Conservation (phyloP, 2,797 vertebrate species). For the Dryobates pubescens region DNA sequence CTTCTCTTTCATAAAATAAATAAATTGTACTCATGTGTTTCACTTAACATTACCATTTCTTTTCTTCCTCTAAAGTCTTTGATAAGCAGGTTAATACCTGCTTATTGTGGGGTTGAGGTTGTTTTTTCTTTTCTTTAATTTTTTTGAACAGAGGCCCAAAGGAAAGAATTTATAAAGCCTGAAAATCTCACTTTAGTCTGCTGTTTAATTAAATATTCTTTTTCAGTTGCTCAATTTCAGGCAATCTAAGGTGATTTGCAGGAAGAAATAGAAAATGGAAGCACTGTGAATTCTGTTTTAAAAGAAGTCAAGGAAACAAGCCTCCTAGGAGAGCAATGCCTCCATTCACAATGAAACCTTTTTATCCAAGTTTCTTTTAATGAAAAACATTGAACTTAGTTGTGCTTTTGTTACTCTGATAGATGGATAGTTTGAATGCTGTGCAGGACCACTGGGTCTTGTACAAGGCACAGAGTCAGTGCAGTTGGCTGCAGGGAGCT, state of each 20-base stretch:
- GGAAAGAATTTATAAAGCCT: not conserved
- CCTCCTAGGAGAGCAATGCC: not conserved
- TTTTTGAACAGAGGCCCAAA: not conserved
- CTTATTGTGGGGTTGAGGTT: not conserved
- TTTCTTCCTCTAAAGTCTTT: not conserved
- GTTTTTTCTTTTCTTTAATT: not conserved
- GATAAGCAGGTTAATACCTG: constrained; percentile 23
- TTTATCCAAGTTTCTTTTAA: constrained; percentile 7
- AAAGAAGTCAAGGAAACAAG: not conserved
- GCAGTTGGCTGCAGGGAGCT: not conserved
- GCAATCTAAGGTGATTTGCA: not conserved
- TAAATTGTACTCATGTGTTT: not conserved
- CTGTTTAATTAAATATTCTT: constrained; percentile 65
- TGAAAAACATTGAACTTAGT: not conserved
- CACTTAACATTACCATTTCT: constrained; percentile 3
- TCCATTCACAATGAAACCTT: constrained; percentile 17
- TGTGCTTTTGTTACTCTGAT: not conserved
- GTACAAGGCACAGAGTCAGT: not conserved
- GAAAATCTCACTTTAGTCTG: constrained; percentile 4
- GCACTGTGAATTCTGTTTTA: constrained; percentile 9
- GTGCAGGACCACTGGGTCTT: not conserved
- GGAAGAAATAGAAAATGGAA: not conserved
- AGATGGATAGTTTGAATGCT: not conserved
- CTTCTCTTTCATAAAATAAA: not conserved
- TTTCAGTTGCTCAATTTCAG: constrained; percentile 24